A percentile compares a stretch with the other conserved stretches of the same genome.
phyloP scores from a whole-genome alignment of 1,140 invertebrate genomes.

The Atta texana region DNA sequence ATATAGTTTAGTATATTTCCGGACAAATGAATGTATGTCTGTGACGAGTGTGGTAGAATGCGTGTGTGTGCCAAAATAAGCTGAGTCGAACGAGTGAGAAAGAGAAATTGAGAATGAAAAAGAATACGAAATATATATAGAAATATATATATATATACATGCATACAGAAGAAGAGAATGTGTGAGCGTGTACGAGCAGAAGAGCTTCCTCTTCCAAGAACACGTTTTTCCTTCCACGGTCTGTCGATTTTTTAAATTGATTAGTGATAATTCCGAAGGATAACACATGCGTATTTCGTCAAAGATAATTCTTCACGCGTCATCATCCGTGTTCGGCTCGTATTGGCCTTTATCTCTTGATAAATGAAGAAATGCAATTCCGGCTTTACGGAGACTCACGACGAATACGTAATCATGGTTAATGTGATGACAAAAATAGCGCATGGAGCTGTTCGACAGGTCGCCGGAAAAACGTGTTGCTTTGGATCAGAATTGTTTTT shows the following conservation, averaged over 20 bases:
- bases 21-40: constrained; percentile 40
- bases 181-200: constrained; percentile 17
- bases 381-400: background rate
- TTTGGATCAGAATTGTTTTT: constrained; percentile 52
- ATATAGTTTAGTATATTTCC: constrained; percentile 58
- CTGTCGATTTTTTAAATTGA: background rate
- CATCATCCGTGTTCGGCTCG: background rate
- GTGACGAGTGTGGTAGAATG: background rate
- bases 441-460: background rate
- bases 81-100: background rate
- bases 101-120: constrained; percentile 7
- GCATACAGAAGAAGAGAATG: constrained; percentile 11
- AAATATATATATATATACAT: constrained; percentile 54
- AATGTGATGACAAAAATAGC: background rate
- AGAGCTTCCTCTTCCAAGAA: constrained; percentile 62
- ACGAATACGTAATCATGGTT: background rate
- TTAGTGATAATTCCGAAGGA: background rate
- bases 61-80: constrained; percentile 23
- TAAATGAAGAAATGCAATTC: background rate
- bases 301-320: background rate
- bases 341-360: background rate
- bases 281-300: background rate
- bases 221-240: constrained; percentile 62
- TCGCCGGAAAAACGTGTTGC: constrained; percentile 50
- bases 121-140: constrained; percentile 62